Base-by-base conservation (phyloP, 2,797 vertebrate species). In the Phrynocephalus guinanensis region DNA sequence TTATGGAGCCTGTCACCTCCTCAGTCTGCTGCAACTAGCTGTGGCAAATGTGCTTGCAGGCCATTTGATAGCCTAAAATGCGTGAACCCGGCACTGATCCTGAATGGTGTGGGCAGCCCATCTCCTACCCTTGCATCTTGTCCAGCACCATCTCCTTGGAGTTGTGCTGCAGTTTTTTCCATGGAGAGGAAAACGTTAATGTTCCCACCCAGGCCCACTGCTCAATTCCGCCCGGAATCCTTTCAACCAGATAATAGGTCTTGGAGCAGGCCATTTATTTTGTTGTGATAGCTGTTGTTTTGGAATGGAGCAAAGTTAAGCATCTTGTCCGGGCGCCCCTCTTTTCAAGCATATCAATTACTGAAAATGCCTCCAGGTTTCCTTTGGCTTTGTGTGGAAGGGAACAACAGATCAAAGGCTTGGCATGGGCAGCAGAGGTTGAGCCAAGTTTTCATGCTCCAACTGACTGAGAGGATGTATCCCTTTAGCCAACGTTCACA, bases 131-230 rank as follows among this genome's bases (percentile, higher is more conserved):
- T 71, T 22, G 9, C 30, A 33, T 13, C 3, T 11, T 30, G n/a
- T 22, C 28, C 15, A 63, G 33, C 33, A 38, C 38, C 18, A 20
- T 8, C 16, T 22, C 26, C 18, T 75, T n/a, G 68, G 2, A 30
- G 3, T 20, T 18, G 9, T 28, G 15, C 15, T 20, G 52, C 22
- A n/a, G 52, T n/a, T 85, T 30, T 63, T 26, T 11, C 18, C 20
- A 18, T 63, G 85, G 68, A 82, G 85, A 91, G 81, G 82, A 89
- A 92, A 89, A 86, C 3, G 89, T 92, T 91, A 63, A 86, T 72
- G 92, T 88, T 94, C 93, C 90, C 92, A 84, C 85, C 22, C 52
- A 90, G 93, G 86, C 90, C 90, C 81, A 84, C 89, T 94, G 91
- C 92, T 93, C 91, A 92, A 89, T 89, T 91, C 79, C 92, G 82